Conservation (phyloP, 2,113 vertebrate genomes). For the Amazona guildingii region DNA sequence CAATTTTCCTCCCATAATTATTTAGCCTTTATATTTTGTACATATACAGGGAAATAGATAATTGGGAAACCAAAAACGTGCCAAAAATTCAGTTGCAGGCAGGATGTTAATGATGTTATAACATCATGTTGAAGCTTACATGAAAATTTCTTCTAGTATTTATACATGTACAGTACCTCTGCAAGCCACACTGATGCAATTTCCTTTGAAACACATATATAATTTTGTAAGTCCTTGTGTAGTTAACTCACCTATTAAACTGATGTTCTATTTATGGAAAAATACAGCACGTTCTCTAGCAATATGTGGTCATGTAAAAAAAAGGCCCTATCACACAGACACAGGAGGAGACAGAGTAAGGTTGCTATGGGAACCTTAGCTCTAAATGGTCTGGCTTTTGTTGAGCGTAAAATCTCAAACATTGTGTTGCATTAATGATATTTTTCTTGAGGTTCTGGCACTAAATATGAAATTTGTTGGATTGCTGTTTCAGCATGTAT, state of each 20-base stretch:
- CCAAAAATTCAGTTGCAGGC: neutral
- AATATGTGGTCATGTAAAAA: slow-evolving; percentile 57
- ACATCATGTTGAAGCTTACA: neutral
- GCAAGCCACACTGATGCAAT: neutral
- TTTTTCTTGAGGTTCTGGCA: slow-evolving; percentile 35
- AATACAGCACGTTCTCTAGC: slow-evolving; percentile 47
- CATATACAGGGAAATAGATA: neutral
- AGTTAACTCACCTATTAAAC: slow-evolving; percentile 44
- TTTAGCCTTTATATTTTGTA: neutral
- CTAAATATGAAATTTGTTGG: slow-evolving; percentile 14
- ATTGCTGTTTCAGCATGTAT: neutral
- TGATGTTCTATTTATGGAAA: slow-evolving; percentile 44
- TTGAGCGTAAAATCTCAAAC: slow-evolving; percentile 67
- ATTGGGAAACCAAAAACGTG: neutral
- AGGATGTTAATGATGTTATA: neutral
- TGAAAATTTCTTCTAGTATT: neutral
- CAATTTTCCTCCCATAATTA: neutral
- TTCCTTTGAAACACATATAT: neutral
- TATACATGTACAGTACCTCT: neutral
- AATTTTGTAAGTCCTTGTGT: neutral
- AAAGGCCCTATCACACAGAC: slow-evolving; percentile 49
- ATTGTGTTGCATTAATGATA: slow-evolving; percentile 58
- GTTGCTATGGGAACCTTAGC: slow-evolving; percentile 64
- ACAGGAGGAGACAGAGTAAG: slow-evolving; percentile 59
- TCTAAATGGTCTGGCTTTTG: slow-evolving; percentile 63